Percentiles rank a stretch among this genome's conserved stretches.
Evolutionary conservation across 1,140 invertebrate genomes (phyloP).

Genomic region (Portunus trituberculatus): DNA sequence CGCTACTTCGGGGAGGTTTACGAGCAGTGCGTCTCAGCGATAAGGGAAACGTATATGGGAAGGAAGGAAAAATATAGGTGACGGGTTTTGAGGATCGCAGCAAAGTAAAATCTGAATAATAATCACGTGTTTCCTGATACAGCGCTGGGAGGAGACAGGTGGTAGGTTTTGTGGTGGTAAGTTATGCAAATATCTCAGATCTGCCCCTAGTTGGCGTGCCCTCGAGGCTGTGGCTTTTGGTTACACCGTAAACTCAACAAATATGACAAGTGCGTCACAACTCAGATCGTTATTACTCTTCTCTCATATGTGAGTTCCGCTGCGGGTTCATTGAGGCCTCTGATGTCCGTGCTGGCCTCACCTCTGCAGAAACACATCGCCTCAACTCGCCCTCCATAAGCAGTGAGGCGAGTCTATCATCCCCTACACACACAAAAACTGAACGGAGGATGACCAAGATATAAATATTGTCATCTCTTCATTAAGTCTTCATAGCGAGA

Average conservation of each 20-base stretch:
- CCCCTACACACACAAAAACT: no score
- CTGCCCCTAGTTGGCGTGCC: background rate
- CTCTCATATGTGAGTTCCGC: background rate
- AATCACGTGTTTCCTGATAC: background rate
- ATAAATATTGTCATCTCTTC: no score
- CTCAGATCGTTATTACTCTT: background rate
- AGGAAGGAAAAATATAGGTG: background rate
- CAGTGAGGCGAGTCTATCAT: no score
- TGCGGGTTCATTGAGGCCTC: background rate
- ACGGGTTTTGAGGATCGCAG: background rate
- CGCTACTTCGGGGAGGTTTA: background rate
- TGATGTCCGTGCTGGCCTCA: background rate
- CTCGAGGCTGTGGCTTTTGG: background rate
- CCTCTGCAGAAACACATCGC: background rate
- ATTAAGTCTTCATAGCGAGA: no score
- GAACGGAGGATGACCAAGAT: no score
- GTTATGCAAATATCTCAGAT: constrained; percentile 11
- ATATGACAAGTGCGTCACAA: background rate
- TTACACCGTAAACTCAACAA: background rate
- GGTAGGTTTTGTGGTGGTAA: background rate
- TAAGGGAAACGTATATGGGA: background rate
- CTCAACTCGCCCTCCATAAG: no score
- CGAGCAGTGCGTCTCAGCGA: background rate
- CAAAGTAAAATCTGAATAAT: background rate
- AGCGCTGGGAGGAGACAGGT: background rate